Conservation (phyloP, 2,113 vertebrate genomes). For the Peromyscus leucopus region DNA sequence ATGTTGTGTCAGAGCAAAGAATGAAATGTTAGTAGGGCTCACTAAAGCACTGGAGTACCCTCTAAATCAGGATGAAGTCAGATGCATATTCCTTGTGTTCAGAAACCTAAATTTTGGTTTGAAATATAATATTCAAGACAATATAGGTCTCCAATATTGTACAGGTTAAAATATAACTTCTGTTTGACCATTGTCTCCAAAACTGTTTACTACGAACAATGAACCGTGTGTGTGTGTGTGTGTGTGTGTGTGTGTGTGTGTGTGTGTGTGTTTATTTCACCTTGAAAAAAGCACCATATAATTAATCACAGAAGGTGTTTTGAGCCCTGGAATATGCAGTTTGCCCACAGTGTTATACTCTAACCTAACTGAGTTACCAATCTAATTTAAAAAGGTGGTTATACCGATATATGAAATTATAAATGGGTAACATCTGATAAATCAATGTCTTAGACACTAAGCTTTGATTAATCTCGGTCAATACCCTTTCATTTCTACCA, state of each 20-base stretch:
- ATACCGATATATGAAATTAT: neutral
- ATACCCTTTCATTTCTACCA: neutral
- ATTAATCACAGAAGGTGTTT: neutral
- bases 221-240: neutral
- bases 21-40: neutral
- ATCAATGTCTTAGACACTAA: neutral
- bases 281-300: neutral
- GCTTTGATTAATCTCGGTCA: neutral
- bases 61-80: neutral
- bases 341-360: neutral
- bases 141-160: neutral
- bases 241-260: neutral
- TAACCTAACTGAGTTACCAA: neutral
- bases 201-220: neutral
- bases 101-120: neutral
- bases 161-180: neutral
- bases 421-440: neutral
- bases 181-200: neutral
- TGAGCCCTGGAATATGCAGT: neutral
- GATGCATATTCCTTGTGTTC: neutral
- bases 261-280: neutral
- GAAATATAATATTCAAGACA: neutral
- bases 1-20: neutral
- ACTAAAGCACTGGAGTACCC: neutral
- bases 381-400: neutral